Evolutionary conservation across 2,888 invertebrate genomes (phyloP), one percentile per base, ranked within the genome.

Genomic region (Archips crataeganus): DNA sequence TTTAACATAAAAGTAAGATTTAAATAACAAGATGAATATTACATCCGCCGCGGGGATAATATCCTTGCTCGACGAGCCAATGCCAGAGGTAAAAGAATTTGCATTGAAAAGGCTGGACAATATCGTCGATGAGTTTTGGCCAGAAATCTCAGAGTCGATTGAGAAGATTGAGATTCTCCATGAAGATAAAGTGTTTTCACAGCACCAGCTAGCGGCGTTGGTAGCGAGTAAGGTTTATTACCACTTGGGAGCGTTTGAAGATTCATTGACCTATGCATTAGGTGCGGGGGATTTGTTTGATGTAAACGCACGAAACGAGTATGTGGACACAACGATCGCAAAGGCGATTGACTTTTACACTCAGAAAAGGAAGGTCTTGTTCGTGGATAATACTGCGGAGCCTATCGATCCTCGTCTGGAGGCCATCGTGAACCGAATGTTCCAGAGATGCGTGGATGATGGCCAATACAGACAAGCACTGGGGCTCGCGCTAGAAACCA

Each of bases 221-320:
- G 98, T 99, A 5, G 99, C 99, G 6, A 99, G 99, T 80, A 99
- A 99, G 94, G 99, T 99, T 0, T 99, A 99, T 87, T 99, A 99
- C 90, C 99, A 99, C 91, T 95, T 99, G 78, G 99, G 99, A 47
- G 98, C 99, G 0, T 99, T 99, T 90, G 98, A 98, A 87, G 99
- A 99, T 90, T 99, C 99, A 0, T 92, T 99, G 77, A 98, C 98
- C n/a, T 99, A 98, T 91, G 99, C 99, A 36, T 95, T 99, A 23
- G 98, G 99, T 23, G 99, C 99, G 82, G 99, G 98, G 23, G 97
- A 98, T 81, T 94, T 99, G 32, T 99, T 99, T 89, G 98, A 99
- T 94, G 98, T 99, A 1, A 99, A 98, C 86, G 97, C 98, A 45
- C 96, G 98, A 72, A 97, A 98, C 78, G 99, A 99, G 94, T 99